phyloP scores from a whole-genome alignment of 2,888 invertebrate species.

The Gisinianus flammeolus region DNA sequence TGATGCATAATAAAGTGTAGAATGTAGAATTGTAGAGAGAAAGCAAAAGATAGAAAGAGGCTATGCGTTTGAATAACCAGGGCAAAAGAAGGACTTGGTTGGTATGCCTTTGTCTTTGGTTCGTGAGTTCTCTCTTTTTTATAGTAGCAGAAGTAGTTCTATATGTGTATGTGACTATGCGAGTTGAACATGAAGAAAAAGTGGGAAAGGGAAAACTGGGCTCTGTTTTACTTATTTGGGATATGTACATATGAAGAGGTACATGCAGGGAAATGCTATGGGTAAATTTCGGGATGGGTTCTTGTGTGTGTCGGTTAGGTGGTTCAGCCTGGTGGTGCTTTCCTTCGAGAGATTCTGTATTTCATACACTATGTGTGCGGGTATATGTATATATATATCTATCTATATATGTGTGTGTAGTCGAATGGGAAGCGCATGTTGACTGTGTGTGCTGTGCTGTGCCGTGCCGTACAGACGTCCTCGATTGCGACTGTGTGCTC shows the following conservation, averaged over 20 bases:
- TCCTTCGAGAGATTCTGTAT: not conserved
- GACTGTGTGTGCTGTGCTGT: conserved; percentile 22
- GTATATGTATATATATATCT: not conserved
- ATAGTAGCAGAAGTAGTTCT: too few species aligned
- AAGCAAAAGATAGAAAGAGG: too few species aligned
- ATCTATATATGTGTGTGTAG: not conserved
- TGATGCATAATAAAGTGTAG: too few species aligned
- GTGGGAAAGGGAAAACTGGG: not conserved
- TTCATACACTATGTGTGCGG: not conserved
- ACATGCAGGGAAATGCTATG: conserved; percentile 21
- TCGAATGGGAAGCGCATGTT: conserved; percentile 44
- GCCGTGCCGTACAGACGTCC: conserved; percentile 35
- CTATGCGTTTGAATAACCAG: too few species aligned
- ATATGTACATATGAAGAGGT: not conserved
- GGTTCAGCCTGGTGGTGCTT: conserved; percentile 8
- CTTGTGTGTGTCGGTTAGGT: not conserved
- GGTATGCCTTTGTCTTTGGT: too few species aligned
- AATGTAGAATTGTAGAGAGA: too few species aligned
- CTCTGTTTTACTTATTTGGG: not conserved
- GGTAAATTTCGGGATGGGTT: conserved; percentile 33
- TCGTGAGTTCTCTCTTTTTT: too few species aligned
- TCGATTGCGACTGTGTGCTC: conserved; percentile 53
- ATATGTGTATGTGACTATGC: too few species aligned
- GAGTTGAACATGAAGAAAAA: not conserved
- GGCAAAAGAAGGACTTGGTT: not conserved